Conservation (phyloP, 2,797 vertebrate species). For the Gymnoscopelus braueri region DNA sequence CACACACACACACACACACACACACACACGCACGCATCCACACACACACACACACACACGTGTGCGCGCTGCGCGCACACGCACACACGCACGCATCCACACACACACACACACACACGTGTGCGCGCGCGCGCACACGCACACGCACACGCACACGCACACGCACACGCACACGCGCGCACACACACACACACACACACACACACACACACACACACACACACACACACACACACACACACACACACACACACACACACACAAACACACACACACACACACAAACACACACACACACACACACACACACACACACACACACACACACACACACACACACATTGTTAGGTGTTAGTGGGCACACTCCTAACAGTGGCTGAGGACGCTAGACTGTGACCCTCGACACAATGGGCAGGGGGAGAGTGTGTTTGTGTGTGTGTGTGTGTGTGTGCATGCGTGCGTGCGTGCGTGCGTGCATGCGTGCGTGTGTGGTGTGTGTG, state of each 20-base stretch:
- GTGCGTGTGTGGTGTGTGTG: neutral
- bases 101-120: neutral
- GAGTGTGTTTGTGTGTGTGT: constrained; percentile 5
- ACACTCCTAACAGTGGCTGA: constrained; percentile 69
- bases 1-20: too few species aligned
- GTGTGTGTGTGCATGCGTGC: constrained; percentile 12
- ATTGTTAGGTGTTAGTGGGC: constrained; percentile 5
- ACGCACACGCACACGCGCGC: neutral
- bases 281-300: constrained; percentile 14
- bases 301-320: constrained; percentile 12
- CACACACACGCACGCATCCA: too few species aligned
- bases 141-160: neutral
- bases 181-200: constrained; percentile 16
- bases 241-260: neutral
- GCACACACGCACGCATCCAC: too few species aligned
- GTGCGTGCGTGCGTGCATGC: constrained; percentile 1
- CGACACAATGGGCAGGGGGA: constrained; percentile 70
- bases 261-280: constrained; percentile 2
- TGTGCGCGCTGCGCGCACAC: too few species aligned
- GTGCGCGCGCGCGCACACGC: neutral
- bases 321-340: constrained; percentile 10
- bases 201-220: constrained; percentile 10
- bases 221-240: constrained; percentile 13
- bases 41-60: too few species aligned
- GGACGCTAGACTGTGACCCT: constrained; percentile 75